Conservation (phyloP, 2,113 vertebrate species). For the Gymnorhina tibicen region DNA sequence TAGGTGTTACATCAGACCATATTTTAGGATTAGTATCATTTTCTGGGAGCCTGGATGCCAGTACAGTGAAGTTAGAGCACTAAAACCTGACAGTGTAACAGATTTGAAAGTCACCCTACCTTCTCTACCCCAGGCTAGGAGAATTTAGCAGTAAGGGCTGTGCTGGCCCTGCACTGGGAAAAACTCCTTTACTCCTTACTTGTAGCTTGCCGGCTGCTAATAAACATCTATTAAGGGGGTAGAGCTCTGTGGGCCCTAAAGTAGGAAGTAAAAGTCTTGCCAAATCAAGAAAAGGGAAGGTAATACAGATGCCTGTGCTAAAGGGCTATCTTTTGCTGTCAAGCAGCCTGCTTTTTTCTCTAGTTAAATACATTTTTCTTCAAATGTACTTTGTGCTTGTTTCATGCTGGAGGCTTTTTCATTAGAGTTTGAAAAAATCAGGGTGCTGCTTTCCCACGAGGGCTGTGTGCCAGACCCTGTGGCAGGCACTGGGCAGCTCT, state of each 20-base stretch:
- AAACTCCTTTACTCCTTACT: background rate
- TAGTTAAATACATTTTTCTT: background rate
- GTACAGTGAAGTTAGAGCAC: background rate
- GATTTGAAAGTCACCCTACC: background rate
- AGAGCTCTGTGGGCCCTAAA: background rate
- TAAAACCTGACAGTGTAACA: background rate
- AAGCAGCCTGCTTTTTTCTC: background rate
- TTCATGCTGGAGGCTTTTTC: background rate
- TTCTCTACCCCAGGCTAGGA: background rate
- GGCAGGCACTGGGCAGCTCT: background rate
- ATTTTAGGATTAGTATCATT: background rate
- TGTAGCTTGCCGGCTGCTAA: background rate
- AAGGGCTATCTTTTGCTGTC: background rate
- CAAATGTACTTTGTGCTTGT: accelerated
- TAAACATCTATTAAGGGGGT: background rate
- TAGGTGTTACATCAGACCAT: background rate
- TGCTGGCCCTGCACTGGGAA: background rate
- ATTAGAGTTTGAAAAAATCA: background rate
- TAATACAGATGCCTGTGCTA: background rate
- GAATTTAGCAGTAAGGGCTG: background rate
- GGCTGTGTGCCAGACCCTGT: background rate
- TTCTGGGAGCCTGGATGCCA: background rate
- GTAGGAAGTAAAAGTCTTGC: background rate
- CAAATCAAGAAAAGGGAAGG: slow-evolving; percentile 6
- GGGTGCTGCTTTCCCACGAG: background rate